phyloP scores from a whole-genome alignment of 2,888 invertebrate genomes.

The Agapostemon virescens region DNA sequence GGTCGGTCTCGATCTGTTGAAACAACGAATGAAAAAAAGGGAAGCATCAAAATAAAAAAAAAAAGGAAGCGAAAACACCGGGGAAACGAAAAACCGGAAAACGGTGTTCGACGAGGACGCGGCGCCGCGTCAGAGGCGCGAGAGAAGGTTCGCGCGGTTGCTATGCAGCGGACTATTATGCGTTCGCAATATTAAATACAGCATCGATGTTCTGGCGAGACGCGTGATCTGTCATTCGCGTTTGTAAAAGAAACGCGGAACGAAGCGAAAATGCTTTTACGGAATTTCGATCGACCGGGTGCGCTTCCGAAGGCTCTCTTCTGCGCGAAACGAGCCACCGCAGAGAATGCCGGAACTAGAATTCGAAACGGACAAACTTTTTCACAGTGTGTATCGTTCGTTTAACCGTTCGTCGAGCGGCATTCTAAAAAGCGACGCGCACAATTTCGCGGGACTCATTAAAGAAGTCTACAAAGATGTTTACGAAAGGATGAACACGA shows the following conservation, averaged over 20 bases:
- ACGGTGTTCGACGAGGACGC: background rate
- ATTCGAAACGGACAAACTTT: background rate
- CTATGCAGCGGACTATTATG: conserved; percentile 46
- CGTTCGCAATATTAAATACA: conserved; percentile 45
- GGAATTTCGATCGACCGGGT: background rate
- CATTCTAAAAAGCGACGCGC: background rate
- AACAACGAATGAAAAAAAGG: conserved; percentile 33
- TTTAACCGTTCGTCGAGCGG: background rate
- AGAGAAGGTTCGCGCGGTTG: conserved; percentile 20
- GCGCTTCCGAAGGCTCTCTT: too few relatives aligned
- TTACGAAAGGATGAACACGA: conserved; percentile 11
- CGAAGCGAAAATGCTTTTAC: background rate
- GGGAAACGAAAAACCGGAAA: background rate
- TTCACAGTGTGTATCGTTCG: background rate
- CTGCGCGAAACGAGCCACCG: too few relatives aligned
- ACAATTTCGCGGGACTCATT: background rate
- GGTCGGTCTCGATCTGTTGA: conserved; percentile 49
- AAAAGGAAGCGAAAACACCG: background rate
- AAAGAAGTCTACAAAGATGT: background rate
- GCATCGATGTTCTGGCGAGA: background rate
- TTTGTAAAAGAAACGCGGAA: conserved; percentile 34
- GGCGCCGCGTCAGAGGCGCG: background rate
- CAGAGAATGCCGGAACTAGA: too few relatives aligned
- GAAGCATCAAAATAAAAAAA: background rate
- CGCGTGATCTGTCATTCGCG: conserved; percentile 31